Percentiles rank a stretch among this genome's conserved stretches.
These are phyloP conservation scores for Silurus aristotelis DNA, from an alignment of 2,797 vertebrate species.

Conservation along the genomic window DNA sequence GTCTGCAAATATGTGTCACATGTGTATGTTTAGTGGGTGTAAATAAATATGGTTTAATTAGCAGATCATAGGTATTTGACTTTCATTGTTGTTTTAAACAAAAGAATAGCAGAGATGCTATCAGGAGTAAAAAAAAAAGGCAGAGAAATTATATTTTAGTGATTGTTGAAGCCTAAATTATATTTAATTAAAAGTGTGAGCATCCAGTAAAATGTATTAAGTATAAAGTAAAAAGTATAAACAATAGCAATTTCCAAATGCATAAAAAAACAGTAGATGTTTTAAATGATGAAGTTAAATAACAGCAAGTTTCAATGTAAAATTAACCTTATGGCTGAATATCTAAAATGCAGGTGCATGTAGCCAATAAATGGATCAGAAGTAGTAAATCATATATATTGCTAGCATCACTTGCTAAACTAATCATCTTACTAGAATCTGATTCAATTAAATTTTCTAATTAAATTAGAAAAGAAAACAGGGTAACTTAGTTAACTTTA, in stretches of 20 bases:
- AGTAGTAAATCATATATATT: background rate
- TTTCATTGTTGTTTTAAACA: background rate
- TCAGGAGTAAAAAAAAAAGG: background rate
- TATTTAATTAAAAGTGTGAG: background rate
- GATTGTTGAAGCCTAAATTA: background rate
- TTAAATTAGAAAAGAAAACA: background rate
- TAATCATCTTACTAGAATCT: background rate
- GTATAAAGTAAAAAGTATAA: background rate
- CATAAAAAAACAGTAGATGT: background rate
- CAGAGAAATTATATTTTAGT: background rate
- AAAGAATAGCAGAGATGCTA: background rate
- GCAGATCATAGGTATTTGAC: background rate
- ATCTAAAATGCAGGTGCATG: background rate
- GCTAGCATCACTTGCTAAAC: background rate
- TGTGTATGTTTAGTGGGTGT: background rate
- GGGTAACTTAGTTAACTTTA: background rate
- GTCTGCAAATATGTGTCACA: background rate
- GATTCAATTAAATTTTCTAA: background rate
- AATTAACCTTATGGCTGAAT: background rate
- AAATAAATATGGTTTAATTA: conserved; percentile 7
- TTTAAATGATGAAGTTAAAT: background rate
- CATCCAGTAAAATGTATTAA: background rate
- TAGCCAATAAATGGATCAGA: background rate
- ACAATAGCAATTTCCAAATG: background rate
- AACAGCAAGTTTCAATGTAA: background rate